A percentile compares a stretch with the other conserved stretches of the same genome.
phyloP scores from a whole-genome alignment of 1,140 invertebrate species.

The Muscidifurax raptorellus region DNA sequence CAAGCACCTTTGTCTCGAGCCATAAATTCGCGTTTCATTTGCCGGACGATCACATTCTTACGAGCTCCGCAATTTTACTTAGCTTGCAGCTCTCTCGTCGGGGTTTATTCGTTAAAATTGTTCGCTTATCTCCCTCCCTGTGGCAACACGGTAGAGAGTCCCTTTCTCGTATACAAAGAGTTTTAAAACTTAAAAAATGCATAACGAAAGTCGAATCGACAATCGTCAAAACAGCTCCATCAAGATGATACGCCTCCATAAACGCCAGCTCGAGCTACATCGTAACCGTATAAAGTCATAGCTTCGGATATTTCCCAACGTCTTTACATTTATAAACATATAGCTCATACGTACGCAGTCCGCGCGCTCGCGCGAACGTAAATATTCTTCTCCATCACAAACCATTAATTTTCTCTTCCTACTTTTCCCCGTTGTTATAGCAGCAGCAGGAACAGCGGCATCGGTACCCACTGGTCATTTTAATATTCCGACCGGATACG shows the following conservation, averaged over 20 bases:
- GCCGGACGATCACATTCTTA: background rate
- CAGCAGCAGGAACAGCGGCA: too few relatives aligned
- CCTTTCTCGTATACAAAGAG: constrained; percentile 7
- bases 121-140: background rate
- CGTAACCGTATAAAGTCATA: too few relatives aligned
- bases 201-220: background rate
- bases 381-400: background rate
- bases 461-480: constrained; percentile 25
- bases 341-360: background rate
- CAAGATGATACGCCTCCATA: too few relatives aligned
- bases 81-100: background rate
- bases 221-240: too few relatives aligned
- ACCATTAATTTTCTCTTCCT: constrained; percentile 14
- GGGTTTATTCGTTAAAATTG: background rate
- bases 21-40: constrained; percentile 30
- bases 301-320: too few relatives aligned
- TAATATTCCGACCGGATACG: constrained; percentile 40
- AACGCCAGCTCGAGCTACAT: too few relatives aligned
- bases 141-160: background rate
- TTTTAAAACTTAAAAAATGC: too few relatives aligned
- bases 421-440: background rate
- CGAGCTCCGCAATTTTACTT: background rate
- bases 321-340: too few relatives aligned
- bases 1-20: constrained; percentile 6
- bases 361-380: background rate